Base-by-base conservation (phyloP, 2,888 invertebrate genomes). In the Cerastis leucographa region DNA sequence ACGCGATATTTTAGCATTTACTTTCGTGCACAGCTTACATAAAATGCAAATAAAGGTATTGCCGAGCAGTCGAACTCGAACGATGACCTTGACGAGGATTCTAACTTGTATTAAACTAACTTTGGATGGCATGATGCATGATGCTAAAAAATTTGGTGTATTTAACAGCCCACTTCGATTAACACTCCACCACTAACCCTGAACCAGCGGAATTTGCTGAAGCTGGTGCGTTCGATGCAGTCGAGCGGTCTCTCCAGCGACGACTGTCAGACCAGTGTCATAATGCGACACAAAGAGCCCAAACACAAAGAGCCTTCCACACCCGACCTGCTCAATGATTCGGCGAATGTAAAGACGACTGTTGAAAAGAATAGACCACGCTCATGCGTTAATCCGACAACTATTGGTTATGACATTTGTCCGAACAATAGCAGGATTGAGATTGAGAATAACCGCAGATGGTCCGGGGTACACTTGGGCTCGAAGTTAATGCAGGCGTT, bases 401-500 rank as follows among this genome's bases (percentile, higher is more conserved):
- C 93, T 81, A 91, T 96, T 70, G 95, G 95, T 49, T 96, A 97
- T 71, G 97, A 97, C 75, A 93, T 97, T 42, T 96, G 96, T 81
- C 96, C 95, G 40, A 95, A 94, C 62, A 96, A 97, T 82, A 97
- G 97, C 89, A 93, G 96, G 80, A 97, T 93, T 79, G 96, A 94
- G 89, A 92, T 92, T 91, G 95, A 93, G 88, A 94, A 87, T 46
- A 97, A 97, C 88, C 97, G 98, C 90, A 97, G 98, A 86, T 98
- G 98, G 98, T 98, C 98, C 64, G 97, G 97, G 56, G 97, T 98
- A 61, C 97, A 98, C 81, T 94, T 97, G 84, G 97, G 97, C 70
- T 97, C 98, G 0, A 98, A 98, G 89, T 95, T 98, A 87, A 98
- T 97, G 93, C 97, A 98, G 89, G 98, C 97, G 6, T 98, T 98